Conservation (phyloP, 2,888 invertebrate genomes). For the Ecliptopera silaceata region DNA sequence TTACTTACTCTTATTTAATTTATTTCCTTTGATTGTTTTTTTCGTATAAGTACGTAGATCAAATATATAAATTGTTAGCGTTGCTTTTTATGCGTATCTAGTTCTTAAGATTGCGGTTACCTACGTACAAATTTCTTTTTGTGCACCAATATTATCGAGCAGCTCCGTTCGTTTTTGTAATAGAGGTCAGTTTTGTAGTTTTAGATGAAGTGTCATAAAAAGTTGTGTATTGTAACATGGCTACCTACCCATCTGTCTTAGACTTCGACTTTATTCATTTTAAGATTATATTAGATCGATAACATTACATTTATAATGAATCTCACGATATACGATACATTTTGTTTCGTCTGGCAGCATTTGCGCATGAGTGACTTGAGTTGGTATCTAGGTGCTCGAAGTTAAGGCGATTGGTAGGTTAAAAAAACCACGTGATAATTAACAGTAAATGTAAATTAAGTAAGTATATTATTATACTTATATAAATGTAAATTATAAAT, state of each 20-base stretch:
- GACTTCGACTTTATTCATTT: constrained; percentile 12
- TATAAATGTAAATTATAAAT: constrained; percentile 59
- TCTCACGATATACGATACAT: constrained; percentile 3
- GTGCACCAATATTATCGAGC: constrained; percentile 7
- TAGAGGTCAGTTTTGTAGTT: constrained; percentile 16
- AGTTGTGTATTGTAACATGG: constrained; percentile 26
- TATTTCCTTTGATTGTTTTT: constrained; percentile 4
- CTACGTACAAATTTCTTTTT: constrained; percentile 27
- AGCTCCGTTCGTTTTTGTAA: constrained; percentile 7
- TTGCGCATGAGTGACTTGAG: neutral
- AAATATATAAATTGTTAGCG: constrained; percentile 64
- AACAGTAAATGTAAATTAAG: constrained; percentile 63
- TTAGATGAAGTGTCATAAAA: constrained; percentile 18
- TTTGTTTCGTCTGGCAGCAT: neutral
- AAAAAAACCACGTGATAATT: constrained; percentile 77
- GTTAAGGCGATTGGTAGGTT: constrained; percentile 53
- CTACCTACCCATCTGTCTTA: constrained; percentile 25
- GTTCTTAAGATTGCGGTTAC: constrained; percentile 43
- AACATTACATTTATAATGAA: constrained; percentile 5
- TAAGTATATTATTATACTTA: constrained; percentile 39
- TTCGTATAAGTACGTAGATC: constrained; percentile 64
- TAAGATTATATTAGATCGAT: neutral
- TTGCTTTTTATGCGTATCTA: constrained; percentile 50
- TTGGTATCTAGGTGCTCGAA: constrained; percentile 17
- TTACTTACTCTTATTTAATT: no score